A percentile compares a stretch with the other conserved stretches of the same genome.
Evolutionary conservation across 2,113 vertebrate genomes (phyloP).

Genomic region (Cyprinodon tularosa): DNA sequence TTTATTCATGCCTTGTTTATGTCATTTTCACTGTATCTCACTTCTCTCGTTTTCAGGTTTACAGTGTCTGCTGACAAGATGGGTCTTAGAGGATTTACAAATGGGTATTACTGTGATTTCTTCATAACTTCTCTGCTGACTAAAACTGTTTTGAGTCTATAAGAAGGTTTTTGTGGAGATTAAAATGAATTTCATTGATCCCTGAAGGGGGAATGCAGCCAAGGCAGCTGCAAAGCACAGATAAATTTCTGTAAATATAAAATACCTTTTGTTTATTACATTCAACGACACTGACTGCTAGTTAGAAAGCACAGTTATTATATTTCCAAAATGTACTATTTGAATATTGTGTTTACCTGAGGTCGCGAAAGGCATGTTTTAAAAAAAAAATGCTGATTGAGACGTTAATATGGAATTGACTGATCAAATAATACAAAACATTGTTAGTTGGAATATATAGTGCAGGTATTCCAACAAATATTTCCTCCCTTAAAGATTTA

Average conservation of each 20-base stretch:
- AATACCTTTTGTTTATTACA: constrained; percentile 45
- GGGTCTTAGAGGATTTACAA: constrained; percentile 47
- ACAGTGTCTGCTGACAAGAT: constrained; percentile 33
- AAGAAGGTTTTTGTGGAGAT: constrained; percentile 55
- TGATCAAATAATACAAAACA: neutral
- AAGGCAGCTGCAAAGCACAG: constrained; percentile 56
- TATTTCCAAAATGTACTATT: constrained; percentile 22
- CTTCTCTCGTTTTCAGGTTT: constrained; percentile 32
- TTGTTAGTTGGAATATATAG: neutral
- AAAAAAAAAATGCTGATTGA: neutral
- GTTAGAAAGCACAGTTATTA: constrained; percentile 5
- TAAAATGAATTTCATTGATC: constrained; percentile 59
- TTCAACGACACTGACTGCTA: constrained; percentile 17
- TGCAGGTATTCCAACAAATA: neutral
- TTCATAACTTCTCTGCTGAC: constrained; percentile 39
- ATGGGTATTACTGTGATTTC: constrained; percentile 43
- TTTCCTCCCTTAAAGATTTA: neutral
- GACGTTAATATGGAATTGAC: neutral
- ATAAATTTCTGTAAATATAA: constrained; percentile 56
- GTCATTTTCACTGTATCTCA: constrained; percentile 29
- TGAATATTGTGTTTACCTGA: constrained; percentile 16
- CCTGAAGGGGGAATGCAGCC: constrained; percentile 39
- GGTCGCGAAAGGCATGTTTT: constrained; percentile 12
- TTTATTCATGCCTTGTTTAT: constrained; percentile 58
- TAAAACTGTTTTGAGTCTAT: constrained; percentile 47